Percentiles rank a stretch among this genome's conserved stretches.
Conservation (phyloP, 2,888 invertebrate genomes). For the Mantis religiosa region DNA sequence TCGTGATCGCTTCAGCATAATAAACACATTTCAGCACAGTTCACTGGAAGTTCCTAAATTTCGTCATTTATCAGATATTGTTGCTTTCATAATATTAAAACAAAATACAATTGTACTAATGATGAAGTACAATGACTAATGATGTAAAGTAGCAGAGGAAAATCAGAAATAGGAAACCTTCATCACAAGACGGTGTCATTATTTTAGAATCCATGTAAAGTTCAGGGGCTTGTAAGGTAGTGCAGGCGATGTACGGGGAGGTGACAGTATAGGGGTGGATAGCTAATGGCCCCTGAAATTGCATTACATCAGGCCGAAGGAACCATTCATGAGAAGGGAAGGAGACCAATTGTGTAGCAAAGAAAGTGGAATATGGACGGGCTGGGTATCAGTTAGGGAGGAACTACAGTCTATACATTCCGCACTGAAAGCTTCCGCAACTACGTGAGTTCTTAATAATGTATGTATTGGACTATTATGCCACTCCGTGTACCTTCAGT, state of each 20-base stretch:
- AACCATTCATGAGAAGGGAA: slow-evolving; percentile 1
- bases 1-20: no score
- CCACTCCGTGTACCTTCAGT: no score
- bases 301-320: slow-evolving; percentile 4
- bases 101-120: no score
- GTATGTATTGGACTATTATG: no score
- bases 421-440: background rate
- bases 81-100: no score
- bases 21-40: no score
- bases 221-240: background rate
- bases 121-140: background rate
- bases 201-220: background rate
- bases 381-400: background rate
- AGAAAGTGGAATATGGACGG: background rate
- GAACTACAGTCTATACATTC: background rate
- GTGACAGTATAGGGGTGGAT: background rate
- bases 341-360: background rate
- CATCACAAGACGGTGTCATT: background rate
- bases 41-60: no score
- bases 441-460: no score
- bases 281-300: slow-evolving; percentile 13
- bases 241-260: background rate
- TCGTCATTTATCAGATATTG: no score
- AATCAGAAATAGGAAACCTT: background rate
- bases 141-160: background rate